Evolutionary conservation across 2,888 invertebrate genomes (phyloP).

Genomic region (Drosophila hamatofila): DNA sequence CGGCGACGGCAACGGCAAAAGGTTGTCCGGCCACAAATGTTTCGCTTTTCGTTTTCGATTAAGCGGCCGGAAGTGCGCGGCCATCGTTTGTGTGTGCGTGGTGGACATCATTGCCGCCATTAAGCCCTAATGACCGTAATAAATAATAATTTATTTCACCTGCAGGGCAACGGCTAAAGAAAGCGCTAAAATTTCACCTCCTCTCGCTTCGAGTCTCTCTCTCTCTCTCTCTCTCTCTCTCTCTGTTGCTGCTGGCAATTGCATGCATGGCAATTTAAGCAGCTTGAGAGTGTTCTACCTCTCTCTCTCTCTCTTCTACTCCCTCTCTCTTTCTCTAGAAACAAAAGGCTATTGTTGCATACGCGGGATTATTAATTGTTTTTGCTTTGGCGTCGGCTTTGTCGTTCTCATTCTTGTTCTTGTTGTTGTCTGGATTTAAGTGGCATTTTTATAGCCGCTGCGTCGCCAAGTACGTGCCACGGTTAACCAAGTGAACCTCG

Average conservation of each 20-base stretch:
- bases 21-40: conserved; percentile 73
- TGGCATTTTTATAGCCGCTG: conserved; percentile 70
- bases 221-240: neutral
- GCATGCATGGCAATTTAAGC: conserved; percentile 9
- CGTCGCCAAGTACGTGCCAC: conserved; percentile 58
- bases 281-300: neutral
- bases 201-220: neutral
- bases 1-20: conserved; percentile 16
- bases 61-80: conserved; percentile 76
- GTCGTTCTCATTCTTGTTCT: conserved; percentile 20
- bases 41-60: conserved; percentile 78
- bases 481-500: conserved; percentile 30
- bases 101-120: conserved; percentile 82
- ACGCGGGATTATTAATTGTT: conserved; percentile 74
- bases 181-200: conserved; percentile 11
- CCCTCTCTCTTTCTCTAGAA: conserved; percentile 48
- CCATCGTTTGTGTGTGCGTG: conserved; percentile 56
- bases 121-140: conserved; percentile 81
- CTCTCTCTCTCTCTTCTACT: neutral
- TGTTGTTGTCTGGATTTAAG: conserved; percentile 58
- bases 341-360: conserved; percentile 80
- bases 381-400: conserved; percentile 54
- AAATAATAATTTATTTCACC: conserved; percentile 81
- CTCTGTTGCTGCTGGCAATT: conserved; percentile 1
- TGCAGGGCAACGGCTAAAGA: conserved; percentile 62